These are phyloP conservation scores for Ophthalmolycus amberensis DNA, from an alignment of 2,113 vertebrate species.

Conservation along the genomic window DNA sequence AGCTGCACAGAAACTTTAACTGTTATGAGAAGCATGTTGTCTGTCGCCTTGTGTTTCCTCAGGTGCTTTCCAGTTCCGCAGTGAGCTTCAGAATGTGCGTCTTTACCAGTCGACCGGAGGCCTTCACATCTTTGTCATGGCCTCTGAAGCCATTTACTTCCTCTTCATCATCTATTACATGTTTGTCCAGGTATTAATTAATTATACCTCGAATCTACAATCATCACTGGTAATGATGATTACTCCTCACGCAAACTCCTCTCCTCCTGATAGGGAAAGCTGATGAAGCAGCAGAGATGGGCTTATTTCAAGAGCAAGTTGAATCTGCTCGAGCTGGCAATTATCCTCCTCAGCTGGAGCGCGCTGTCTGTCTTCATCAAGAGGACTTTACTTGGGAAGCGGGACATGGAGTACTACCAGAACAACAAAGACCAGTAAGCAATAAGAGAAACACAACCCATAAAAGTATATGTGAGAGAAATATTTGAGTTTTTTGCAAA, in stretches of 20 bases:
- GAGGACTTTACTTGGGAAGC: constrained; percentile 86
- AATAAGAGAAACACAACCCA: background rate
- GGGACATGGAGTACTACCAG: constrained; percentile 88
- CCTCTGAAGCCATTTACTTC: constrained; percentile 91
- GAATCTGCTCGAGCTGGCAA: constrained; percentile 90
- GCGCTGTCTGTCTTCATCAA: constrained; percentile 91
- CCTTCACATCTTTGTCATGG: constrained; percentile 91
- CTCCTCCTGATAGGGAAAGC: constrained; percentile 84
- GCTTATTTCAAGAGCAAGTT: constrained; percentile 90
- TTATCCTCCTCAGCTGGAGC: constrained; percentile 93
- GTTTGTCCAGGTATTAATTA: constrained; percentile 87
- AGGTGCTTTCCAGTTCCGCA: constrained; percentile 90
- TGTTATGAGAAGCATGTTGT: background rate
- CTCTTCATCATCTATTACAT: constrained; percentile 95
- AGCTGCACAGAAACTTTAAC: background rate
- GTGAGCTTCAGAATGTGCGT: constrained; percentile 88
- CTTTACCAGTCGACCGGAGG: constrained; percentile 91
- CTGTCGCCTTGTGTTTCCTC: background rate
- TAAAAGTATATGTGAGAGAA: background rate
- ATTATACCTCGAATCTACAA: background rate
- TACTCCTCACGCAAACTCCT: background rate
- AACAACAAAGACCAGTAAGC: constrained; percentile 87
- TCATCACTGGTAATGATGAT: background rate
- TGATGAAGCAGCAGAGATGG: constrained; percentile 88
- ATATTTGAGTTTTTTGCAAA: background rate